phyloP scores from a whole-genome alignment of 2,113 vertebrate species.

The Symphodus melops region DNA sequence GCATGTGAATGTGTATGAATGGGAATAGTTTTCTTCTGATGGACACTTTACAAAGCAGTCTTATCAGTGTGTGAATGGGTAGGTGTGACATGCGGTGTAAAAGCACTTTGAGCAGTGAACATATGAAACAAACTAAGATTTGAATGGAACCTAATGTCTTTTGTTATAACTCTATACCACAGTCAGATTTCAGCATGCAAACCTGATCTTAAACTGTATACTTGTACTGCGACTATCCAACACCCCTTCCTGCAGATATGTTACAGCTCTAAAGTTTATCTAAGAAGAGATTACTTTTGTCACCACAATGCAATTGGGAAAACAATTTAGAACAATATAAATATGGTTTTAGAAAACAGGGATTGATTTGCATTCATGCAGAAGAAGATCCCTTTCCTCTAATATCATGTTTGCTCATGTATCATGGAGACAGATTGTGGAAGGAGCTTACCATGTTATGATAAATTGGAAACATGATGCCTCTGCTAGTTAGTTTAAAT shows the following conservation, averaged over 20 bases:
- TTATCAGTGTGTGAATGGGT: no score
- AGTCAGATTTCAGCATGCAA: not conserved
- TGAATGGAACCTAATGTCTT: not conserved
- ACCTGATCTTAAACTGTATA: not conserved
- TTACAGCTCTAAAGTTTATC: not conserved
- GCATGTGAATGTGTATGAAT: no score
- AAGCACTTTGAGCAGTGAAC: no score
- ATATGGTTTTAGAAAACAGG: not conserved
- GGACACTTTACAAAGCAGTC: no score
- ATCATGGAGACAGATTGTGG: not conserved
- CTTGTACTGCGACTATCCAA: not conserved
- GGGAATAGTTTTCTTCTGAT: no score
- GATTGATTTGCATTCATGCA: not conserved
- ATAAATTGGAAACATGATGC: not conserved
- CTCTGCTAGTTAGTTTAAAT: not conserved
- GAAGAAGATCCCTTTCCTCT: not conserved
- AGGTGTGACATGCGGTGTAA: no score
- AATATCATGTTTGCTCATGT: not conserved
- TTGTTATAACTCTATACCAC: not conserved
- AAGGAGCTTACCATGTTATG: not conserved
- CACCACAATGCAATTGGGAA: not conserved
- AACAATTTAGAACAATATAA: constrained; percentile 14
- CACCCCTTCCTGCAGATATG: no score
- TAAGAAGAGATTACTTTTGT: not conserved
- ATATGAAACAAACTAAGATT: not conserved